These are phyloP conservation scores for Heterodera schachtii DNA, from an alignment of 1,140 invertebrate genomes.

Conservation along the genomic window DNA sequence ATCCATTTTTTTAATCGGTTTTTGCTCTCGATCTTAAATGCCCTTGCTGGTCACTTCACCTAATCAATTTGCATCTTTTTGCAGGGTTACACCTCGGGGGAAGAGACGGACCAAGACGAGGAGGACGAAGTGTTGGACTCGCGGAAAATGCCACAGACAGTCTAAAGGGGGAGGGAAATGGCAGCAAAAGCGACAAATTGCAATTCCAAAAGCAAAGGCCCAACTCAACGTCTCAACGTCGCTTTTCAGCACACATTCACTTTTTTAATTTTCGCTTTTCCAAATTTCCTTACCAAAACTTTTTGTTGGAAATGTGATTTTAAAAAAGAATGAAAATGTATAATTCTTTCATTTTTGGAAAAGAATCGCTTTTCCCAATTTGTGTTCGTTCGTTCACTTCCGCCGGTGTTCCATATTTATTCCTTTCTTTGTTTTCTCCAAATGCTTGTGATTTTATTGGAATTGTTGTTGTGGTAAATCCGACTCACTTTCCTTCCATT, in stretches of 20 bases:
- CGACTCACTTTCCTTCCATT: neutral
- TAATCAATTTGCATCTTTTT: neutral
- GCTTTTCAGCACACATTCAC: neutral
- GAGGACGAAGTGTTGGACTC: conserved; percentile 28
- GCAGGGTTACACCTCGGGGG: conserved; percentile 7
- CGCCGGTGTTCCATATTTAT: neutral
- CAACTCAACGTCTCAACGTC: neutral
- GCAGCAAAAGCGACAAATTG: no score
- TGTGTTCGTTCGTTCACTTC: no score
- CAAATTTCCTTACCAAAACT: neutral
- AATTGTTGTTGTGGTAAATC: neutral
- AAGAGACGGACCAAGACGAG: conserved; percentile 38
- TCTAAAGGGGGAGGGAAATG: no score
- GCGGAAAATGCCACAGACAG: neutral
- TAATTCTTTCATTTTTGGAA: no score
- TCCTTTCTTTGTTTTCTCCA: neutral
- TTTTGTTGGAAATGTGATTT: no score
- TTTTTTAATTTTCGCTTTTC: neutral
- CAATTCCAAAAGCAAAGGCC: neutral
- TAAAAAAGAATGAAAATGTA: no score
- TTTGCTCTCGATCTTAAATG: neutral
- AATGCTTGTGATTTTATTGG: neutral
- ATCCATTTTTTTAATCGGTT: neutral
- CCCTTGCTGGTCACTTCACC: no score
- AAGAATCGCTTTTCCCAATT: no score